Percentiles rank a stretch among this genome's conserved stretches.
phyloP scores from a whole-genome alignment of 2,797 vertebrate genomes.

The Selene dorsalis region DNA sequence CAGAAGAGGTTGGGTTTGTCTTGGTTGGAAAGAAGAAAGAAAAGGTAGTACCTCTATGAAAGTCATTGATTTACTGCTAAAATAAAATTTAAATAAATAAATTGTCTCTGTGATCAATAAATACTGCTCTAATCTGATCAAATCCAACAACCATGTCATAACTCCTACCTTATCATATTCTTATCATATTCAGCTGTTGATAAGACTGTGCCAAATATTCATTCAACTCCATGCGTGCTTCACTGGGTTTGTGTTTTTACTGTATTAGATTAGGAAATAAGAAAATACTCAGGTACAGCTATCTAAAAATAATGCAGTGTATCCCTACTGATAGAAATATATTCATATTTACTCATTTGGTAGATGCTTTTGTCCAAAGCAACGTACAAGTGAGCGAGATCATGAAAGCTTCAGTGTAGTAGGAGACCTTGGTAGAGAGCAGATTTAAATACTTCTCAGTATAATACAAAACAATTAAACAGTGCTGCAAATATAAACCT shows the following conservation, averaged over 20 bases:
- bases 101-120: neutral
- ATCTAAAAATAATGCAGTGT: neutral
- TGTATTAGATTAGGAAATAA: neutral
- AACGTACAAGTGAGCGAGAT: too few relatives aligned
- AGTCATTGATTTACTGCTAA: neutral
- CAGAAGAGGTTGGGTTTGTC: neutral
- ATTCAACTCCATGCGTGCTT: conserved; percentile 2
- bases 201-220: conserved; percentile 1
- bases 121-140: conserved; percentile 11
- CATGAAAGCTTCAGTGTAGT: too few relatives aligned
- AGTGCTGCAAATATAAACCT: neutral
- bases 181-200: conserved; percentile 7
- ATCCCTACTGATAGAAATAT: neutral
- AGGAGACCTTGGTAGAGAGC: neutral
- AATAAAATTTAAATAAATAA: neutral
- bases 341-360: too few relatives aligned
- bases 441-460: neutral
- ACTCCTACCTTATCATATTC: conserved; percentile 7
- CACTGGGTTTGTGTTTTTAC: conserved; percentile 13
- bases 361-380: too few relatives aligned
- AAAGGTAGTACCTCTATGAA: neutral
- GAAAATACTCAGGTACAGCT: neutral
- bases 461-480: neutral
- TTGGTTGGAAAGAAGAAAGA: neutral
- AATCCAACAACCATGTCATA: conserved; percentile 19